Conservation (phyloP, 1,140 invertebrate species). For the Adelges cooleyi region DNA sequence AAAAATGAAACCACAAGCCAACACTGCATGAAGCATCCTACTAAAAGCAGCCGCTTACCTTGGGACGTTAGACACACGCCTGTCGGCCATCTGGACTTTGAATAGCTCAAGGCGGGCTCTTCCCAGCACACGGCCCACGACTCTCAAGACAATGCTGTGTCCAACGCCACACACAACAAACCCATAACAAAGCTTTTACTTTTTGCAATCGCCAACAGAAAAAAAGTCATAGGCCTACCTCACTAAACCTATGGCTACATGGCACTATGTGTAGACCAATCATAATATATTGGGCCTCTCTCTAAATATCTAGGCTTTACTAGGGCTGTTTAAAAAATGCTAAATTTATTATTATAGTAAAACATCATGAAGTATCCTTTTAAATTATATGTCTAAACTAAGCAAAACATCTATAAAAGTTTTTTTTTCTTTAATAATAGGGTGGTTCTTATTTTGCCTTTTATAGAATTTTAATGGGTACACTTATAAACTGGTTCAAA, state of each 20-base stretch:
- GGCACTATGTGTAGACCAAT: constrained; percentile 25
- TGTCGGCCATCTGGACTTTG: constrained; percentile 29
- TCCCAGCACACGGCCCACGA: constrained; percentile 28
- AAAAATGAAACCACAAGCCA: constrained; percentile 28
- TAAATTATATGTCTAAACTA: constrained; percentile 1
- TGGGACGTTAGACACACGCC: constrained; percentile 29
- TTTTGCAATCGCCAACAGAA: constrained; percentile 29
- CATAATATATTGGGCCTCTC: constrained; percentile 12
- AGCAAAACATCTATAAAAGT: neutral
- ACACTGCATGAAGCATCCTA: constrained; percentile 28
- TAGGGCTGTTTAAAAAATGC: neutral
- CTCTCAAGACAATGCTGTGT: constrained; percentile 29
- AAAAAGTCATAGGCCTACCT: constrained; percentile 29
- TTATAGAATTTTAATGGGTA: too few relatives aligned
- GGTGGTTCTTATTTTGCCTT: too few relatives aligned
- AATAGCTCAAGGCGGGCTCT: constrained; percentile 29
- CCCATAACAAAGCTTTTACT: constrained; percentile 29
- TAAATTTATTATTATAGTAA: neutral
- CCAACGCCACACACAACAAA: constrained; percentile 29
- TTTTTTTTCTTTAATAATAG: too few relatives aligned
- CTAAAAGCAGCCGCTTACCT: constrained; percentile 28
- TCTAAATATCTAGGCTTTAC: constrained; percentile 22
- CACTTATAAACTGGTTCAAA: too few relatives aligned
- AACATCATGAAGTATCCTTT: neutral
- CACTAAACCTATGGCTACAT: constrained; percentile 26